phyloP scores from a whole-genome alignment of 2,797 vertebrate species.

The Macrochelys suwanniensis region DNA sequence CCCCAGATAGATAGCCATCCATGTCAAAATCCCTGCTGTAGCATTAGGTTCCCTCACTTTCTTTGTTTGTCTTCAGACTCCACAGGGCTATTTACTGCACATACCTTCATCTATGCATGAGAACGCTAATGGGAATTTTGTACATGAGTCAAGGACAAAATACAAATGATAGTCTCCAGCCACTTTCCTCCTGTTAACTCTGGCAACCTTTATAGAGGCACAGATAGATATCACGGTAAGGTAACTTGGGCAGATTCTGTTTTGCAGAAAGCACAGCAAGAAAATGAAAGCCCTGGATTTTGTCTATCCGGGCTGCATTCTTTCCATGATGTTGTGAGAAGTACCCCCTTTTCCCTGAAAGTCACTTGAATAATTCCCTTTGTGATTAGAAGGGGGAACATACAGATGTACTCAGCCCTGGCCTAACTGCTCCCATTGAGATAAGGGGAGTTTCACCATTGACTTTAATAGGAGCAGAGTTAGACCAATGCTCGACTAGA shows the following conservation, averaged over 20 bases:
- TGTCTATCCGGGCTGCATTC: not conserved
- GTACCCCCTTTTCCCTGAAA: not conserved
- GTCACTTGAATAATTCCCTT: not conserved
- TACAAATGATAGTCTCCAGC: not conserved
- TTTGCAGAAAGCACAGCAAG: not conserved
- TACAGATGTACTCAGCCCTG: not conserved
- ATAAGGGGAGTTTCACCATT: not conserved
- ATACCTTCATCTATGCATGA: not conserved
- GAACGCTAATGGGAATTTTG: not conserved
- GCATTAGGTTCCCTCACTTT: not conserved
- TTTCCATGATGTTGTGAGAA: not conserved
- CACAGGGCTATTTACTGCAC: not conserved
- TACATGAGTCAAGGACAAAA: not conserved
- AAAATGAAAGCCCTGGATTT: not conserved
- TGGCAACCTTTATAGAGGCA: not conserved
- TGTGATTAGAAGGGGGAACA: not conserved
- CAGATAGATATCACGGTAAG: not conserved
- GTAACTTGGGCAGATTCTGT: not conserved
- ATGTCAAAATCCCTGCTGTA: not conserved
- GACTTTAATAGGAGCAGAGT: not conserved
- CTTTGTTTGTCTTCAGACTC: not conserved
- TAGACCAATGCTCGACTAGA: not conserved
- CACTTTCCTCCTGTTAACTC: not conserved
- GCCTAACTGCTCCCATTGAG: not conserved
- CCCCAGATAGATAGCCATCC: not conserved